Evolutionary conservation across 2,888 invertebrate genomes (phyloP), one percentile per base, ranked within the genome.

Genomic region (Orchestes rusci): DNA sequence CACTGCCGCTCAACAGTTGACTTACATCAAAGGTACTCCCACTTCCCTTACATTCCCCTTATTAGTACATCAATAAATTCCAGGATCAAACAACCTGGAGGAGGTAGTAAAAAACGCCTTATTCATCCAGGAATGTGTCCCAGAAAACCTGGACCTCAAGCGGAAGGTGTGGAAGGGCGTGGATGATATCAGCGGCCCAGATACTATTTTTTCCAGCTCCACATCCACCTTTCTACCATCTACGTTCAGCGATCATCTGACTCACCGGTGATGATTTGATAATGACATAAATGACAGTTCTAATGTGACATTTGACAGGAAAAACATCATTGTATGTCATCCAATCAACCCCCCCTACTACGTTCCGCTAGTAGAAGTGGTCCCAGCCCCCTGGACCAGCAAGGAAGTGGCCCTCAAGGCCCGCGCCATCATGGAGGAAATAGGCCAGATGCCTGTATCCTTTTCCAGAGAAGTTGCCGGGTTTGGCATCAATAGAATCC

Each of bases 301-400:
- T 5, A 16, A 19, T 16, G 15, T n/a, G 33, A n/a, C n/a, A n/a
- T 29, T 31, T 55, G 56, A 31, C 41, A 68, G 67, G 48, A 67
- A 66, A 51, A 75, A 86, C 72, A 74, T 84, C 19, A 75, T 90
- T 37, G 89, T 94, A 10, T 87, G 89, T 0, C 95, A 96, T 70
- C 96, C 95, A 68, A 90, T 94, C 2, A 96, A 96, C 67, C 96
- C 96, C 3, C 96, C 96, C 0, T 95, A 95, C 67, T 95, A 92
- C 65, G 90, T 94, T 16, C 93, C 94, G 0, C 71, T 96, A 32
- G 91, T 94, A 1, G 96, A 97, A 72, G 74, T 97, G 10, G 89
- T 95, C 0, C 95, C 95, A 0, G 89, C 94, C 0, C 89, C 92
- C 3, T 94, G 92, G 91, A 96, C 96, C 0, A 79, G 82, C 39